Evolutionary conservation across 2,797 vertebrate species (phyloP).

Genomic region (Numenius phaeopus): DNA sequence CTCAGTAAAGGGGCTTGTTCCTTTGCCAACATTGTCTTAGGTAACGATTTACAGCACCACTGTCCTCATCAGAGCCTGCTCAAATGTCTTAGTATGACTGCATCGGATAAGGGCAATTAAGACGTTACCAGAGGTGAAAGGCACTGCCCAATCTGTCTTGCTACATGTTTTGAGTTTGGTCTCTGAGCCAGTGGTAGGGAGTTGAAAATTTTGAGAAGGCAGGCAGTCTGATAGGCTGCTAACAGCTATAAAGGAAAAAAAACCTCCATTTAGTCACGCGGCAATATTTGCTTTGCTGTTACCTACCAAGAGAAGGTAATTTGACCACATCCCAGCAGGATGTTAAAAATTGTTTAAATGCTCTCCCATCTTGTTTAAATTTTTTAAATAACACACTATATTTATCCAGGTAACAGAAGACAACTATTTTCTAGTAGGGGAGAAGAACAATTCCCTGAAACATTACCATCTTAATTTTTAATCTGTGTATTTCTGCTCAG

Average conservation of each 20-base stretch:
- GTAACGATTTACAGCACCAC: accelerated
- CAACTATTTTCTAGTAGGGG: background rate
- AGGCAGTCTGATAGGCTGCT: background rate
- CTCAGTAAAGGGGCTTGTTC: background rate
- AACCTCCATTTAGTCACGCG: background rate
- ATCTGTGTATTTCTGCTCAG: background rate
- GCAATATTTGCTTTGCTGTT: background rate
- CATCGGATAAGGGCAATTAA: background rate
- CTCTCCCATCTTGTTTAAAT: background rate
- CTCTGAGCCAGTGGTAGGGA: background rate
- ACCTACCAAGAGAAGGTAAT: background rate
- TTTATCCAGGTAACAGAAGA: conserved; percentile 16
- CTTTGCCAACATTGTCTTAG: background rate
- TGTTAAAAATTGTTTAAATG: background rate
- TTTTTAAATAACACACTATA: background rate
- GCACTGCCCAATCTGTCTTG: background rate
- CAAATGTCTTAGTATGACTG: background rate
- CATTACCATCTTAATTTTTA: background rate
- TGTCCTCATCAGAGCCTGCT: background rate
- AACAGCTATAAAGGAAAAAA: background rate
- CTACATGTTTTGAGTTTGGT: background rate
- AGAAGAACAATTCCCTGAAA: background rate
- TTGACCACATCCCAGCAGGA: background rate
- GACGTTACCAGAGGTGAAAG: background rate
- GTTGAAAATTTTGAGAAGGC: background rate